These are phyloP conservation scores for Neomorphus geoffroyi DNA, from an alignment of 2,797 vertebrate species.

Conservation along the genomic window DNA sequence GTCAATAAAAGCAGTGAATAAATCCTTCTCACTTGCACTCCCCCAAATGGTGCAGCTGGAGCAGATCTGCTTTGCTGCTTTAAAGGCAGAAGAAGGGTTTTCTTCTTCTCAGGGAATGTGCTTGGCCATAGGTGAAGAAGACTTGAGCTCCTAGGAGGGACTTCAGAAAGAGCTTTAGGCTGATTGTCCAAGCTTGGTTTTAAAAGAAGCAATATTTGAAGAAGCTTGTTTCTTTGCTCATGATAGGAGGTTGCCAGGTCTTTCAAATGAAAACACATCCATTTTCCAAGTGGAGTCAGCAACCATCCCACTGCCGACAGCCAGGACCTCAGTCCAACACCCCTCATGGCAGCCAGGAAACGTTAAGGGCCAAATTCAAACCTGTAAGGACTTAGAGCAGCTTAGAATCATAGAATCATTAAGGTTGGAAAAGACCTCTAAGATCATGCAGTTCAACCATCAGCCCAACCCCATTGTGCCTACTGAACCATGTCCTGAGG, in stretches of 20 bases:
- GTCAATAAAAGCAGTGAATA: constrained; percentile 18
- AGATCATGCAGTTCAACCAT: too few relatives aligned
- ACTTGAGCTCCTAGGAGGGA: not conserved
- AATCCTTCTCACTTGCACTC: not conserved
- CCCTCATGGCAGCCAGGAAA: not conserved
- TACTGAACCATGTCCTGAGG: too few relatives aligned
- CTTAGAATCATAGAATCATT: too few relatives aligned
- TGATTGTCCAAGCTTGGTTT: not conserved
- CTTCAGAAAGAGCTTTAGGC: not conserved
- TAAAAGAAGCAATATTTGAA: not conserved
- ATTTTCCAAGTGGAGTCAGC: not conserved
- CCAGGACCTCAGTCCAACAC: not conserved
- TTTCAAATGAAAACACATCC: not conserved
- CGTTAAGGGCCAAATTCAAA: not conserved
- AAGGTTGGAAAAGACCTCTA: too few relatives aligned
- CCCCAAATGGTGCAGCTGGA: not conserved
- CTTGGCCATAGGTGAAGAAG: not conserved
- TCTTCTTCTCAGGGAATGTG: not conserved
- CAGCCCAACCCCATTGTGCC: too few relatives aligned
- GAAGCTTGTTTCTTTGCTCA: not conserved
- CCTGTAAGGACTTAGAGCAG: not conserved
- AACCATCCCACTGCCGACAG: not conserved
- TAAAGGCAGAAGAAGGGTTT: not conserved
- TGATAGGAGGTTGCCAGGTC: not conserved
- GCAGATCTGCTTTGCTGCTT: not conserved